Evolutionary conservation across 2,797 vertebrate species (phyloP), one percentile per base, ranked within the genome.

Genomic region (Kryptopterus vitreolus): DNA sequence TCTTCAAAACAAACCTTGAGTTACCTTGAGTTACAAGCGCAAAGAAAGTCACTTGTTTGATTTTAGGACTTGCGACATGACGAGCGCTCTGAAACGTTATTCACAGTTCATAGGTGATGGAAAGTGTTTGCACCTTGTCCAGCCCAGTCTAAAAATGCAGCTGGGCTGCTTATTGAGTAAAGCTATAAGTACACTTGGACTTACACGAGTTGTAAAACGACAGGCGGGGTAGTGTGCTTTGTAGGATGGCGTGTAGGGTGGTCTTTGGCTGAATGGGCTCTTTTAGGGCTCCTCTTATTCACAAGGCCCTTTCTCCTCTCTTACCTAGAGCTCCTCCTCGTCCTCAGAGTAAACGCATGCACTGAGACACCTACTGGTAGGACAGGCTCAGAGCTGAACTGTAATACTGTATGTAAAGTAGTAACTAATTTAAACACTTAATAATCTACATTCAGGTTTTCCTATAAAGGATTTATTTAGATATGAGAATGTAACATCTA

Each of bases 211-310:
- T 89, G 88, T 85, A 87, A 80, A 79, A 88, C 86, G 71, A 88
- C 71, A 72, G 77, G 81, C 50, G 85, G 85, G 87, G 90, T 65
- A 91, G 86, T 92, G 92, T 93, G 83, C 80, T 66, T 72, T 85
- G 57, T 82, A 77, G 88, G 90, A 83, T 74, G 87, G 85, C 81
- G 82, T 76, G 63, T 43, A 70, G 66, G 63, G 58, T 75, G 43
- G 68, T 52, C 57, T 65, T 46, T 46, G 61, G 33, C 80, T 89
- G 77, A 89, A 89, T 86, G 77, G 81, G 77, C 77, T 62, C 82
- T 86, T 87, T 82, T 70, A 82, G 71, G 82, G 74, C 35, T 55
- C 53, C 55, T 35, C 53, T 82, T 57, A 79, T 50, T 68, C 69
- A 73, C 76, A 65, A 16, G 52, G 85, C 85, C 73, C 48, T 81